phyloP scores from a whole-genome alignment of 2,797 vertebrate genomes.

The Cephalopachus bancanus region DNA sequence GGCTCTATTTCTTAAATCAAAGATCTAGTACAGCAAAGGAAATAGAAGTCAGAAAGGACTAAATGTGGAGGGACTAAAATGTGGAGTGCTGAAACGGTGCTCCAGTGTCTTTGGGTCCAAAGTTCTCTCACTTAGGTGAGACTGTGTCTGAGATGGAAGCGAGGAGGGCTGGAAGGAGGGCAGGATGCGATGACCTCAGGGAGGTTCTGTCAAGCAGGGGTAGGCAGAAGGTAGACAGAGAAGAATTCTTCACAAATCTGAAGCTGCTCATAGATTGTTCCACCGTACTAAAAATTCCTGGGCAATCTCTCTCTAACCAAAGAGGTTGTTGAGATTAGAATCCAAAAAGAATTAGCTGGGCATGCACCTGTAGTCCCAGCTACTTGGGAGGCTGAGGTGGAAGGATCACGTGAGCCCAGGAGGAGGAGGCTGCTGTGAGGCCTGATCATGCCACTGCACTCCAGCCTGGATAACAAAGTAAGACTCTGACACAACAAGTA shows the following conservation, averaged over 20 bases:
- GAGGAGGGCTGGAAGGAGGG: background rate
- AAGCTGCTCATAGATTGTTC: background rate
- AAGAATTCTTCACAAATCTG: background rate
- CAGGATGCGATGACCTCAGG: background rate
- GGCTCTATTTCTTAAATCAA: background rate
- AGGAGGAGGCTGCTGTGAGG: no score
- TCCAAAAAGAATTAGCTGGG: background rate
- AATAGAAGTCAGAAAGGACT: background rate
- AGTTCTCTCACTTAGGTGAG: background rate
- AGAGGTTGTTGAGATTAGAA: conserved; percentile 31
- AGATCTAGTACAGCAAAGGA: background rate
- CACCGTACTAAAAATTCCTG: background rate
- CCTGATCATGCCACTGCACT: no score
- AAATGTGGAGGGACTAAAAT: background rate
- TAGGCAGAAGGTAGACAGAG: background rate
- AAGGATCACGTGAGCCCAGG: no score
- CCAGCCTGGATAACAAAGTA: no score
- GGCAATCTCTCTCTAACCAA: background rate
- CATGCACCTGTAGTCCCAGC: no score
- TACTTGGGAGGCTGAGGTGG: no score
- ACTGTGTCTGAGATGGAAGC: background rate
- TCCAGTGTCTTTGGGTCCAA: background rate
- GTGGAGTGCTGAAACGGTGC: background rate
- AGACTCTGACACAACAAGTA: no score
- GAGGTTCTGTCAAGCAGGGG: background rate